Base-by-base conservation (phyloP, 1,140 invertebrate species). In the Panagrolaimus sp. region DNA sequence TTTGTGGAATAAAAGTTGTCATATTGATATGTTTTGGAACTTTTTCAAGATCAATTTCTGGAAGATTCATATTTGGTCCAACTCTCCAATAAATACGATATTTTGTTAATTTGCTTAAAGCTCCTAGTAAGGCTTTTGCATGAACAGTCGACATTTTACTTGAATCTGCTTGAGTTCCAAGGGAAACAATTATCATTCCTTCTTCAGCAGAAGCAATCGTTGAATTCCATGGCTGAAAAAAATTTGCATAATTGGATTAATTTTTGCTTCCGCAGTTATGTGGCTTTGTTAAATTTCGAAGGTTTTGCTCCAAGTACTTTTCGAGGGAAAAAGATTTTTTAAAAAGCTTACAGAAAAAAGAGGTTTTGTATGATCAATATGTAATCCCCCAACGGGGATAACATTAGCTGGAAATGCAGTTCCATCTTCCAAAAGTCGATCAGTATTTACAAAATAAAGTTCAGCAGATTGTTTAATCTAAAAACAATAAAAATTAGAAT, bases 41-140 rank as follows among this genome's bases (percentile, higher is more conserved):
- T 7, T 58, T 38, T 4, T 70, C 68, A 24, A 72, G 24, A 44
- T 76, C 72, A 48, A 78, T 76, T 71, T 80, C 78, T 12, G 73
- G 70, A 14, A 79, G 70, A 9, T 67, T 45, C 52, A 82, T 68
- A 32, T 73, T 75, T 26, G 76, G 63, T 17, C 78, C 81, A 47
- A 83, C 67, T 28, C 79, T 43, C 80, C 80, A 82, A 24, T 78
- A 82, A 26, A 82, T 79, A 43, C 80, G 70, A 63, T 82, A 81
- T n/a, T 75, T 47, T 17, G 71, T 75, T 3, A 82, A 67, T 12
- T 72, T 75, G 43, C 71, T 63, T 24, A 82, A 72, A n/a, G 75
- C 81, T 0, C 64, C 63, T 5, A 80, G 17, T 47, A 80, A 67
- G 4, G 71, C 67, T 65, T 71, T 67, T 2, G 72, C 77, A 10